Conservation (phyloP, 23 tunicate species). For the Halocynthia aurantium region DNA sequence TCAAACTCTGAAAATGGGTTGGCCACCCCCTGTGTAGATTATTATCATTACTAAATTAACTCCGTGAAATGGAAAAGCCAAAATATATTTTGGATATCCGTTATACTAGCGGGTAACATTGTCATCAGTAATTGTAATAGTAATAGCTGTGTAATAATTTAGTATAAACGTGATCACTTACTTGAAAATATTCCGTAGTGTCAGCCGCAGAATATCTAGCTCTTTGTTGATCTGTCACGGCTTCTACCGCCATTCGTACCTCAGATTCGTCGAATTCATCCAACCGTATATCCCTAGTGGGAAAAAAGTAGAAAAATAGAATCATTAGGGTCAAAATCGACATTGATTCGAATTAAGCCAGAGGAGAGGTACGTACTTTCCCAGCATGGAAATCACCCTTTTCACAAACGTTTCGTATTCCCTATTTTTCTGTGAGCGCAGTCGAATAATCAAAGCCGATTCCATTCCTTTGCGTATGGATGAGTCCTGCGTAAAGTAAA, state of each 20-base stretch:
- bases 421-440: conserved; percentile 9
- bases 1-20: too few species aligned
- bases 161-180: not conserved
- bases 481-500: conserved; percentile 17
- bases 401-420: conserved; percentile 27
- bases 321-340: not conserved
- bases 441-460: conserved; percentile 44
- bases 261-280: not conserved
- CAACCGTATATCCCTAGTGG: not conserved
- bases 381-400: conserved; percentile 12
- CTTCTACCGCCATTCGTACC: not conserved
- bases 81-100: too few species aligned
- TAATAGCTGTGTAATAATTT: too few species aligned
- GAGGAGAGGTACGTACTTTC: conserved; percentile 17
- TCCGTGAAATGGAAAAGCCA: too few species aligned
- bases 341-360: not conserved
- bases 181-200: conserved; percentile 7
- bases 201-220: not conserved
- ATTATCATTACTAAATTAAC: too few species aligned
- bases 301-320: not conserved
- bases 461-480: conserved; percentile 23
- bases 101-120: too few species aligned
- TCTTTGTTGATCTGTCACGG: not conserved
- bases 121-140: too few species aligned
- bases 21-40: too few species aligned